Evolutionary conservation across 1,140 invertebrate species (phyloP).

Genomic region (Arion vulgaris): DNA sequence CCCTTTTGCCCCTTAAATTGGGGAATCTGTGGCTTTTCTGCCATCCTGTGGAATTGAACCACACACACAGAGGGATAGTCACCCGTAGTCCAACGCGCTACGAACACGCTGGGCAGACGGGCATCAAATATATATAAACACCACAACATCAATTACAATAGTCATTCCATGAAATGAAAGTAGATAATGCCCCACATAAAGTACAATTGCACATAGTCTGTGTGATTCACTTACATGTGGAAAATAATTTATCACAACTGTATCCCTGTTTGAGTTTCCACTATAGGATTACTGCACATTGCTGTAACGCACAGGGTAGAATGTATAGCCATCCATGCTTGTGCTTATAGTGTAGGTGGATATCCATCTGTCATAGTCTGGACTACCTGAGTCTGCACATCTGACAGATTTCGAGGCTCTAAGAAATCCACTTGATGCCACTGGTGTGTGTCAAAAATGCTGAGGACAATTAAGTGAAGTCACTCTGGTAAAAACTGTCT

Average conservation of each 20-base stretch:
- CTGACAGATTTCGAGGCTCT: conserved; percentile 41
- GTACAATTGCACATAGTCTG: no score
- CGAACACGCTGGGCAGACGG: no score
- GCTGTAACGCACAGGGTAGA: not conserved
- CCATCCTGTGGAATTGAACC: no score
- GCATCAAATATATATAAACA: no score
- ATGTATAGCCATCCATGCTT: conserved; percentile 26
- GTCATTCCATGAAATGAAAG: no score
- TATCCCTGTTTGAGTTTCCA: conserved; percentile 19
- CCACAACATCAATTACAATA: no score
- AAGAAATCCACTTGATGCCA: conserved; percentile 49
- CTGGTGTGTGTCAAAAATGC: conserved; percentile 32
- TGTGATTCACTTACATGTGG: conserved; percentile 28
- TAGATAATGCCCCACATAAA: no score
- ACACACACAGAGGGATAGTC: no score
- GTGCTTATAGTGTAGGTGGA: conserved; percentile 31
- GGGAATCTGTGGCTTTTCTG: no score
- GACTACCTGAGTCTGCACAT: conserved; percentile 50
- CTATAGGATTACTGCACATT: not conserved
- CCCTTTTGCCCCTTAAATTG: no score
- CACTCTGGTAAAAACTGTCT: no score
- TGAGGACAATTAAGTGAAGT: conserved; percentile 4
- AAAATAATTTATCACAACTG: conserved; percentile 6
- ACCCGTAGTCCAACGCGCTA: no score
- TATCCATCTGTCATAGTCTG: conserved; percentile 44